These are phyloP conservation scores for Polyploca ridens DNA, from an alignment of 2,888 invertebrate species.

Conservation along the genomic window DNA sequence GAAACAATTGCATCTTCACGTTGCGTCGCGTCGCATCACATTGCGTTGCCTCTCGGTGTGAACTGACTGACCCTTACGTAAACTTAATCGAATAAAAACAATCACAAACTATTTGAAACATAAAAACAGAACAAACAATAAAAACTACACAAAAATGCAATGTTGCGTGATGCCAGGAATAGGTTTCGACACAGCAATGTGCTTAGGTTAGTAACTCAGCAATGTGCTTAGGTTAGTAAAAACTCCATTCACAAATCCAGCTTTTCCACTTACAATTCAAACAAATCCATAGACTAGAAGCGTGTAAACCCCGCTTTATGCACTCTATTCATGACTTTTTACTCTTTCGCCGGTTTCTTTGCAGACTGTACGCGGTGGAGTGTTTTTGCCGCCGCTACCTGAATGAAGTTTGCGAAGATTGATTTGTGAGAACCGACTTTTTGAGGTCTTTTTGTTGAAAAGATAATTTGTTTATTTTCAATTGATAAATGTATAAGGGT, in stretches of 20 bases:
- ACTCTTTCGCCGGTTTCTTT: conserved; percentile 34
- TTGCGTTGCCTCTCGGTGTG: too few relatives aligned
- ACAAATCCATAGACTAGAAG: background rate
- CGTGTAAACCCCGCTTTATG: conserved; percentile 21
- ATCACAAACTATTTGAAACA: background rate
- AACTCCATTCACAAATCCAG: background rate
- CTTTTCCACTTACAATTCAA: background rate
- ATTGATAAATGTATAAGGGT: conserved; percentile 12
- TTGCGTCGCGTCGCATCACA: too few relatives aligned
- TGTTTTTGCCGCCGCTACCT: conserved; percentile 45
- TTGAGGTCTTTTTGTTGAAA: conserved; percentile 14
- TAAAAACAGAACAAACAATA: too few relatives aligned
- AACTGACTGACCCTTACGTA: too few relatives aligned
- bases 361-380: conserved; percentile 30
- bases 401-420: conserved; percentile 38
- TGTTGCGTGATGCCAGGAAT: too few relatives aligned
- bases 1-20: too few relatives aligned
- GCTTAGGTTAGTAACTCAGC: too few relatives aligned
- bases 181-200: too few relatives aligned
- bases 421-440: conserved; percentile 34
- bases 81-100: background rate
- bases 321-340: conserved; percentile 38
- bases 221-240: too few relatives aligned
- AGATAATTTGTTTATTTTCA: conserved; percentile 10
- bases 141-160: too few relatives aligned